Percentiles rank a stretch among this genome's conserved stretches.
Evolutionary conservation across 1,140 invertebrate genomes (phyloP).

Genomic region (Bombus impatiens): DNA sequence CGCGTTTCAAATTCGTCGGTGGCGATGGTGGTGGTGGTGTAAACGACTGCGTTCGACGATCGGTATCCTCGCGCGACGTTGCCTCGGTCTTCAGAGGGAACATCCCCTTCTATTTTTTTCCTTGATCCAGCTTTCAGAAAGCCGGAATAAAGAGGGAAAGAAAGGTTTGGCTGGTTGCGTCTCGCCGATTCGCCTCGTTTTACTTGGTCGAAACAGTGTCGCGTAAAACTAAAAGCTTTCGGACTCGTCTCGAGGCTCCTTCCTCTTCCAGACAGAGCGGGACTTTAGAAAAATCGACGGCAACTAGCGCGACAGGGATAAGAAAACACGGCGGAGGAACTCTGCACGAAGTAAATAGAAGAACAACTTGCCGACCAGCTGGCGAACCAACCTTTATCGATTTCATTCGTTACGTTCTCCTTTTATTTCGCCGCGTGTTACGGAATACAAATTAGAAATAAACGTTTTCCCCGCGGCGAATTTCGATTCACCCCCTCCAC

Average conservation of each 20-base stretch:
- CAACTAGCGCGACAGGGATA: no score
- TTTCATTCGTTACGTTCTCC: background rate
- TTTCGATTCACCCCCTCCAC: background rate
- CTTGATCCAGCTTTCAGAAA: slow-evolving; percentile 49
- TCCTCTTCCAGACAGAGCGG: no score
- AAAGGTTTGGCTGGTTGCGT: slow-evolving; percentile 38
- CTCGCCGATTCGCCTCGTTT: background rate
- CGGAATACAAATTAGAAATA: slow-evolving; percentile 14
- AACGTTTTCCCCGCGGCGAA: background rate
- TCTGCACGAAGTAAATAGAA: slow-evolving; percentile 26
- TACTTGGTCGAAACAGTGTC: slow-evolving; percentile 43
- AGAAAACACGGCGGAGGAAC: background rate
- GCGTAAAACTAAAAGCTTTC: background rate
- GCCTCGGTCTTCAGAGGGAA: slow-evolving; percentile 15
- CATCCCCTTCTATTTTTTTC: slow-evolving; percentile 28
- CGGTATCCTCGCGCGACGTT: slow-evolving; percentile 38
- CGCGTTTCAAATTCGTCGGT: slow-evolving; percentile 41
- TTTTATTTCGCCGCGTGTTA: background rate
- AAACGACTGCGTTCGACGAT: slow-evolving; percentile 35
- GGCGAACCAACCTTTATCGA: background rate
- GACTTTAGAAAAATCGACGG: no score
- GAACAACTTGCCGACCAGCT: slow-evolving; percentile 3
- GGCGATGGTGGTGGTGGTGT: background rate
- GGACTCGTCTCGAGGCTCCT: no score
- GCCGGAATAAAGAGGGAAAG: slow-evolving; percentile 26